A percentile compares a stretch with the other conserved stretches of the same genome.
Conservation (phyloP, 2,888 invertebrate genomes). For the Xanthia togata region DNA sequence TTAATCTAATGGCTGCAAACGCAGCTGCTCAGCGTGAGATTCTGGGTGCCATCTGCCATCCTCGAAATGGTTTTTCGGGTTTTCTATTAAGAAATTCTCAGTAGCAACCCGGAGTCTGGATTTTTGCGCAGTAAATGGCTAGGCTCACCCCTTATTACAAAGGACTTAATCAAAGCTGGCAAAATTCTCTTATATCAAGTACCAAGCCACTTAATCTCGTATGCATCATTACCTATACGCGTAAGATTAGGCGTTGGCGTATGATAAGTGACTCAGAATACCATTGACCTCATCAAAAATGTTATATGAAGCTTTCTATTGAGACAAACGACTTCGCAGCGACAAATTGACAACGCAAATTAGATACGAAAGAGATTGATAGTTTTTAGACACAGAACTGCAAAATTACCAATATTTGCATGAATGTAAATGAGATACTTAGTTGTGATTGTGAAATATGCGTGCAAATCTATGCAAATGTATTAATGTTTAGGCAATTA, state of each 20-base stretch:
- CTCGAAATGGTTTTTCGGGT: too few relatives aligned
- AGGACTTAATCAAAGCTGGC: not conserved
- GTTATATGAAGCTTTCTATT: conserved; percentile 58
- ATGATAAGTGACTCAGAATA: conserved; percentile 60
- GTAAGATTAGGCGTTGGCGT: conserved; percentile 59
- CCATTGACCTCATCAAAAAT: conserved; percentile 65
- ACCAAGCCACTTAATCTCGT: conserved; percentile 30
- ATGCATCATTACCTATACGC: conserved; percentile 52
- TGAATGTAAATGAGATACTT: conserved; percentile 37
- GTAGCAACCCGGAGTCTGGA: not conserved
- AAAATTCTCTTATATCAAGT: conserved; percentile 9
- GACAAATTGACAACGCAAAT: conserved; percentile 53
- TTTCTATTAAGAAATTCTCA: not conserved
- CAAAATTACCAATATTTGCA: conserved; percentile 22
- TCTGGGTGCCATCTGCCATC: not conserved
- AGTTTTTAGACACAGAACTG: conserved; percentile 45
- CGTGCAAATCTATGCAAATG: conserved; percentile 50
- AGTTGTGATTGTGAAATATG: conserved; percentile 39
- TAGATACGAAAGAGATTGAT: conserved; percentile 49
- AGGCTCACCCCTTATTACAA: not conserved
- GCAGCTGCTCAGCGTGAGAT: not conserved
- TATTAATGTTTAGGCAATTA: conserved; percentile 33
- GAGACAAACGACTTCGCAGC: conserved; percentile 44
- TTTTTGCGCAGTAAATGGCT: not conserved
- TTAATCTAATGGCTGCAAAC: not conserved